Evolutionary conservation across 2,113 vertebrate species (phyloP), one percentile per base, ranked within the genome.

Genomic region (Corydoras maculifer): DNA sequence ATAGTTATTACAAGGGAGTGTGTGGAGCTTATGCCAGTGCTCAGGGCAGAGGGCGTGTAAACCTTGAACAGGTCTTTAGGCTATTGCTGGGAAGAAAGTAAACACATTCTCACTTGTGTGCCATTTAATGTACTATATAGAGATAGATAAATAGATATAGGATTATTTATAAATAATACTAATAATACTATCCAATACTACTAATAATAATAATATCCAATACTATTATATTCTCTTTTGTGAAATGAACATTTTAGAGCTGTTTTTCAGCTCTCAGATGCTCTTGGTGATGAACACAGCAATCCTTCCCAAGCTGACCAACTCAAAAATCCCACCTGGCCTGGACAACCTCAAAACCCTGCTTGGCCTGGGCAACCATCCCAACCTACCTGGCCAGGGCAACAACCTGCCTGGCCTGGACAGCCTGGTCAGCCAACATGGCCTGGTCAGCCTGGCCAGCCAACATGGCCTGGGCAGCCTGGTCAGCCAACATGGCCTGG

Each of bases 191-290:
- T n/a, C n/a, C n/a, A n/a, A n/a, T n/a, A n/a, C n/a, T n/a, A n/a
- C n/a, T n/a, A 25, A 25, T 25, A 25, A 25, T 25, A 25, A 1
- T 25, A 25, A 25, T 25, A 25, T n/a, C n/a, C n/a, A n/a, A 25
- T 25, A 2, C 18, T 25, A 25, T n/a, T 67, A 65, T 31, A 18
- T 48, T 15, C 25, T 11, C 6, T 62, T 1, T 29, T 55, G 14
- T 55, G 30, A 60, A 62, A 51, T 18, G 49, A 5, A 62, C 53
- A 35, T 31, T 31, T 58, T 48, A 43, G 35, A 43, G 35, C 35
- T 4, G 6, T 68, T 7, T 62, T 15, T 48, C 9, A 83, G 82
- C 77, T 81, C 31, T 18, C 74, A 50, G 77, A 82, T 77, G 77
- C 80, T 35, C 65, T 84, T 43, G 62, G 50, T 15, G 10, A 62